These are phyloP conservation scores for Malurus leucopterus DNA, from an alignment of 2,797 vertebrate genomes.

Conservation along the genomic window DNA sequence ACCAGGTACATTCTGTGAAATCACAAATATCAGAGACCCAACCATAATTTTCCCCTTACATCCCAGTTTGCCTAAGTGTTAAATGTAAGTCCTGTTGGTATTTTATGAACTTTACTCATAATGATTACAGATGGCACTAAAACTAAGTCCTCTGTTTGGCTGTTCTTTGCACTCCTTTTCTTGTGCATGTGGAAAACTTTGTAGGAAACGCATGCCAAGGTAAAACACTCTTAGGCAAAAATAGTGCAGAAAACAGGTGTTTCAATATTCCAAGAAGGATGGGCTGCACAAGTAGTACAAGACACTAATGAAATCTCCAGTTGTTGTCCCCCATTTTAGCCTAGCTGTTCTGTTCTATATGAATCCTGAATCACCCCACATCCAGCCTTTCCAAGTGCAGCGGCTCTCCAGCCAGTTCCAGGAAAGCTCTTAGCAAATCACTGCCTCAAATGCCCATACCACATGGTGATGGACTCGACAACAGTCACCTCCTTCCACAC, in stretches of 20 bases:
- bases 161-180: not conserved
- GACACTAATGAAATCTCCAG: not conserved
- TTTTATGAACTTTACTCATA: slow-evolving; percentile 5
- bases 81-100: not conserved
- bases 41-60: slow-evolving; percentile 1
- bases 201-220: not conserved
- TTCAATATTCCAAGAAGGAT: not conserved
- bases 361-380: not conserved
- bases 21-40: not conserved
- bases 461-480: not conserved
- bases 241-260: not conserved
- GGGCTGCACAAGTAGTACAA: not conserved
- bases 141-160: not conserved
- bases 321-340: not conserved
- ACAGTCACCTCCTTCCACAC: not conserved
- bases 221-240: not conserved
- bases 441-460: not conserved
- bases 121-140: not conserved
- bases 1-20: not conserved
- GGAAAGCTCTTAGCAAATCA: not conserved
- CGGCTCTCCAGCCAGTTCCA: not conserved
- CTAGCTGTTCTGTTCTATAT: not conserved
- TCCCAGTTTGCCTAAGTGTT: not conserved
- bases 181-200: not conserved
- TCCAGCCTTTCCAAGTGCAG: accelerated